phyloP scores from a whole-genome alignment of 2,888 invertebrate species.

The Tipula vernalis region DNA sequence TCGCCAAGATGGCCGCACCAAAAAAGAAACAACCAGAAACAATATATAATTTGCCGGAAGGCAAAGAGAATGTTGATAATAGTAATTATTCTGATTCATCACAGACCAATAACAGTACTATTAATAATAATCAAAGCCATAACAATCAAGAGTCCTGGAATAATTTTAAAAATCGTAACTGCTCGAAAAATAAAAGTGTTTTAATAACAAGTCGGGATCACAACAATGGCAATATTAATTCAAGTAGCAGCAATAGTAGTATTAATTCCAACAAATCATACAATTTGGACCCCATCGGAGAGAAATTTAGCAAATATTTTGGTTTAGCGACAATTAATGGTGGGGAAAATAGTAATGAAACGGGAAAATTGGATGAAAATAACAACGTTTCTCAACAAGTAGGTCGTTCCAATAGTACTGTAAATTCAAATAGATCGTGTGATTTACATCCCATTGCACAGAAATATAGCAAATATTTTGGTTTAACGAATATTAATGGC shows the following conservation, averaged over 20 bases:
- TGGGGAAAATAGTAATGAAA: background rate
- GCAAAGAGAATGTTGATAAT: background rate
- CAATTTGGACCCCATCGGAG: constrained; percentile 16
- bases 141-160: background rate
- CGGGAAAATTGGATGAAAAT: background rate
- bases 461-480: constrained; percentile 30
- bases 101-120: background rate
- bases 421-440: background rate
- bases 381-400: background rate
- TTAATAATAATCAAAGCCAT: background rate
- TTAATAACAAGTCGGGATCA: background rate
- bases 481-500: constrained; percentile 15
- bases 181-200: background rate
- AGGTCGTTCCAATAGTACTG: background rate
- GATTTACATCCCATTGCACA: constrained; percentile 18
- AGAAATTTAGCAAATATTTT: constrained; percentile 30
- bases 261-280: background rate
- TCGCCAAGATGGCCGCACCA: background rate
- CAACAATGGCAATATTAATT: background rate
- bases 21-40: constrained; percentile 19
- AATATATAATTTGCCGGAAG: background rate
- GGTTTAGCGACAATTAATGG: constrained; percentile 18
- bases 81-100: background rate
- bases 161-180: background rate
- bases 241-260: background rate